Conservation (phyloP, 2,797 vertebrate species). For the Adrianichthys oophorus region DNA sequence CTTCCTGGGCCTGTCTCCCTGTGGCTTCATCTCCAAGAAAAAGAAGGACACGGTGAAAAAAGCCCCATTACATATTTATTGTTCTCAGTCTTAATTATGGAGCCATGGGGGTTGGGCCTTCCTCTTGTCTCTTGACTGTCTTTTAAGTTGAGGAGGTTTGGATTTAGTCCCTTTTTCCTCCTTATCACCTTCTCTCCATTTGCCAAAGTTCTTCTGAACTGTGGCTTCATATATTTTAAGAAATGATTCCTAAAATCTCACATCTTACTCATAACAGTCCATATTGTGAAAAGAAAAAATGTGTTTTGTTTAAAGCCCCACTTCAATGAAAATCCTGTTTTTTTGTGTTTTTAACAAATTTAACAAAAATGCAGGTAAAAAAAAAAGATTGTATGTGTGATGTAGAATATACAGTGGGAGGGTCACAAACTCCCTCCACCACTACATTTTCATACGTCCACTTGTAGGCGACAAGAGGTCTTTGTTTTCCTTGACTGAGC, state of each 20-base stretch:
- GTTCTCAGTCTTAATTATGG: conserved; percentile 73
- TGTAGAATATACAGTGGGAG: no score
- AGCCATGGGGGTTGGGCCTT: conserved; percentile 62
- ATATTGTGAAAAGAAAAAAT: conserved; percentile 26
- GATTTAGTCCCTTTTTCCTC: conserved; percentile 18
- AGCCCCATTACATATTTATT: conserved; percentile 78
- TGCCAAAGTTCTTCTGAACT: conserved; percentile 6
- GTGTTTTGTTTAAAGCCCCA: no score
- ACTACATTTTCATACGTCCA: no score
- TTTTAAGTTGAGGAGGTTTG: conserved; percentile 24
- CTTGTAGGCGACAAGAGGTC: no score
- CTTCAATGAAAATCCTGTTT: no score
- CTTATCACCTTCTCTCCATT: conserved; percentile 19
- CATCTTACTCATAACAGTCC: conserved; percentile 7
- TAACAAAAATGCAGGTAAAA: no score
- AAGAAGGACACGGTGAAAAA: conserved; percentile 66
- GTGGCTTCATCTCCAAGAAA: conserved; percentile 63
- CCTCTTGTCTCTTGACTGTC: conserved; percentile 31
- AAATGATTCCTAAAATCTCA: conserved; percentile 17
- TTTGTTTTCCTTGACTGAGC: no score
- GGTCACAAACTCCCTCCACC: no score
- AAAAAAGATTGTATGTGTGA: no score
- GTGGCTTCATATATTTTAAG: conserved; percentile 32
- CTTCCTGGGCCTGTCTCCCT: conserved; percentile 65
- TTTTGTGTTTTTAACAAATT: no score